Conservation (phyloP, 2,113 vertebrate genomes). For the Phalacrocorax pelagicus region DNA sequence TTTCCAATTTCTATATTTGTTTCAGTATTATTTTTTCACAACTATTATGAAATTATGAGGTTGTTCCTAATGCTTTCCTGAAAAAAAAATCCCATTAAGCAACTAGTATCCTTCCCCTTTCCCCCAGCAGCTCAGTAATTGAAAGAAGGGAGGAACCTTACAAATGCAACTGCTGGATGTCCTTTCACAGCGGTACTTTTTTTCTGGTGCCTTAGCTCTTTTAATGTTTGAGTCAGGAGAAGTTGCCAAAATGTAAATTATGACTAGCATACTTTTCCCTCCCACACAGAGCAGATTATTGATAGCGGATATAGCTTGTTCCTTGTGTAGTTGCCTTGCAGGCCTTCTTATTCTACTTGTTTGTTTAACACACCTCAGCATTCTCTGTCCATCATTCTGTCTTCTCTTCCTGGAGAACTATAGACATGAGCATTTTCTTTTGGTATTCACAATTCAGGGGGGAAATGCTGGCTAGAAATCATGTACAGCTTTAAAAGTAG, state of each 20-base stretch:
- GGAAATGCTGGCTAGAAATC: background rate
- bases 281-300: background rate
- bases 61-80: background rate
- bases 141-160: background rate
- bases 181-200: background rate
- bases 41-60: background rate
- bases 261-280: background rate
- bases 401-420: background rate
- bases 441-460: background rate
- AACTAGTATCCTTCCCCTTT: background rate
- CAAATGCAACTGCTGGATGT: background rate
- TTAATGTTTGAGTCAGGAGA: background rate
- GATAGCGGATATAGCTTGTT: background rate
- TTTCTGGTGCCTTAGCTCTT: background rate
- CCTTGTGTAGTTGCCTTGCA: background rate
- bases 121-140: background rate
- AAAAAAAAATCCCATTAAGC: background rate
- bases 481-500: background rate
- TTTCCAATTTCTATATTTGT: background rate
- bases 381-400: background rate
- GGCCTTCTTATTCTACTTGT: background rate
- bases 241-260: conserved; percentile 9
- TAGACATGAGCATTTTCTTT: background rate
- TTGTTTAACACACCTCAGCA: background rate
- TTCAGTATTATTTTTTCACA: background rate